Percentiles rank a stretch among this genome's conserved stretches.
Evolutionary conservation across 2,888 invertebrate species (phyloP).

Genomic region (Blastobasis lacticolella): DNA sequence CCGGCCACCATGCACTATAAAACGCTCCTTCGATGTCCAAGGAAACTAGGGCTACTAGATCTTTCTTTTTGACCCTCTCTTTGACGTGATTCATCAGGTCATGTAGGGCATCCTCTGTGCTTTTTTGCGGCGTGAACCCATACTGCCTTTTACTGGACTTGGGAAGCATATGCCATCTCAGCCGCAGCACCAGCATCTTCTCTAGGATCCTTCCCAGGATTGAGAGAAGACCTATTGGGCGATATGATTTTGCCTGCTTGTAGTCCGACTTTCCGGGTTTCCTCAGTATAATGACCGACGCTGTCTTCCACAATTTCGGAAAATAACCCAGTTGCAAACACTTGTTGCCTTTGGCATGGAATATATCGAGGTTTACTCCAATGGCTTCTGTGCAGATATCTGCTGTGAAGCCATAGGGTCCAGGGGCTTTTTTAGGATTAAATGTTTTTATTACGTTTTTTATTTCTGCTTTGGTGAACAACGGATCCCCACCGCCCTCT

Average conservation of each 20-base stretch:
- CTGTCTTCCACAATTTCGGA: constrained; percentile 10
- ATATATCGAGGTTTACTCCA: neutral
- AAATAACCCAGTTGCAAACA: constrained; percentile 8
- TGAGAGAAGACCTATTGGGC: constrained; percentile 11
- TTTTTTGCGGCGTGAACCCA: constrained; percentile 12
- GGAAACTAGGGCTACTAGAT: constrained; percentile 7
- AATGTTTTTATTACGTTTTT: constrained; percentile 1
- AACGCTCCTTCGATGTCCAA: constrained; percentile 17
- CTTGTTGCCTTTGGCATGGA: constrained; percentile 5
- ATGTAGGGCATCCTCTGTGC: constrained; percentile 13
- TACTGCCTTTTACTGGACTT: constrained; percentile 6
- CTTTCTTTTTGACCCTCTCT: neutral
- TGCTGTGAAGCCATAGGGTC: constrained; percentile 8
- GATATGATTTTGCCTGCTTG: constrained; percentile 6
- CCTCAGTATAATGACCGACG: constrained; percentile 3
- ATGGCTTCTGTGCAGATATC: constrained; percentile 7
- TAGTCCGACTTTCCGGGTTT: constrained; percentile 8
- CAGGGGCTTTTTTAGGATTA: constrained; percentile 11
- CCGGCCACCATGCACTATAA: constrained; percentile 15
- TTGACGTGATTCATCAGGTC: constrained; percentile 2
- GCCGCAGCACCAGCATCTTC: constrained; percentile 7
- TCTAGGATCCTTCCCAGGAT: constrained; percentile 12
- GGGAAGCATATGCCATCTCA: constrained; percentile 4
- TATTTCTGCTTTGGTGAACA: neutral
- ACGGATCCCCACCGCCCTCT: neutral